These are phyloP conservation scores for Anas bahamensis DNA, from an alignment of 2,797 vertebrate species.

Conservation along the genomic window DNA sequence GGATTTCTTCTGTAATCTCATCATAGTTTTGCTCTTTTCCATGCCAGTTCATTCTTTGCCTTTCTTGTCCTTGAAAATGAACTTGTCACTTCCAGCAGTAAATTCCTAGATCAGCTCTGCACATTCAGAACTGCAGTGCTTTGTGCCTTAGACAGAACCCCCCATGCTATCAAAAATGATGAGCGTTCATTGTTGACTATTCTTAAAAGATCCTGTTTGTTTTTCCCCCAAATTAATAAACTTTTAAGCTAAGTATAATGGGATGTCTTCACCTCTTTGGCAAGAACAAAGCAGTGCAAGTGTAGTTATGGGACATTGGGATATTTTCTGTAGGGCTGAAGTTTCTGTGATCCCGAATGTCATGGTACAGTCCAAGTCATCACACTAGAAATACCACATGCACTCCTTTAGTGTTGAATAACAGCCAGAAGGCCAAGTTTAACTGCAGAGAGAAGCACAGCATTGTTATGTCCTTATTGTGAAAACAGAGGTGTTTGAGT, in stretches of 20 bases:
- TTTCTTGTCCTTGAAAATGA: neutral
- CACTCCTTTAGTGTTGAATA: neutral
- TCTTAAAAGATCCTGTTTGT: neutral
- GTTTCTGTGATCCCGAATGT: neutral
- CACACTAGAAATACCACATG: neutral
- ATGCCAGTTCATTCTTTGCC: neutral
- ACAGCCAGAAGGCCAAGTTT: neutral
- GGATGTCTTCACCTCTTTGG: neutral
- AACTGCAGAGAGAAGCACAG: neutral
- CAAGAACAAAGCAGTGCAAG: neutral
- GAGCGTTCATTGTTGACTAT: neutral
- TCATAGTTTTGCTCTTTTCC: neutral
- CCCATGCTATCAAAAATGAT: neutral
- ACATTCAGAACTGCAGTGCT: neutral
- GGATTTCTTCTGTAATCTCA: neutral
- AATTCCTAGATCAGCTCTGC: neutral
- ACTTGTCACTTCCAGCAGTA: neutral
- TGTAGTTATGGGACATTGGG: neutral
- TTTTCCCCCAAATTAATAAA: neutral
- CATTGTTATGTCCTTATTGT: neutral
- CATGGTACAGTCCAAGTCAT: neutral
- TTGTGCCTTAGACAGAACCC: neutral
- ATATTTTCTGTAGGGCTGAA: neutral
- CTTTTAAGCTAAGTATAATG: neutral
- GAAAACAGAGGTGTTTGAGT: neutral